phyloP scores from a whole-genome alignment of 2,113 vertebrate genomes.

The Cynocephalus volans region DNA sequence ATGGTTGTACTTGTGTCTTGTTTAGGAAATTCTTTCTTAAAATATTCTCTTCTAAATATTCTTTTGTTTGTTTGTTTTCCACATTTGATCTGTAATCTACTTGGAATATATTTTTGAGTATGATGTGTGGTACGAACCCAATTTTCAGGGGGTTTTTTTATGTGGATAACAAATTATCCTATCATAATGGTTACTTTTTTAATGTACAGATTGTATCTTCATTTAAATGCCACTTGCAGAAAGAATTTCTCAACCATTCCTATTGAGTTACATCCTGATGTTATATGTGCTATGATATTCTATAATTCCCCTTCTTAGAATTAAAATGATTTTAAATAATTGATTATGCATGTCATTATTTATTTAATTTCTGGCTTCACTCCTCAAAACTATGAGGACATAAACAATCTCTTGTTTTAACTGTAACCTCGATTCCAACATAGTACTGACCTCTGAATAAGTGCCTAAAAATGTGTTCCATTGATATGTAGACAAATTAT shows the following conservation, averaged over 20 bases:
- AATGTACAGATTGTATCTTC: neutral
- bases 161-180: neutral
- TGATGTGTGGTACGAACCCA: neutral
- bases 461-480: neutral
- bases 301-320: neutral
- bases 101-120: neutral
- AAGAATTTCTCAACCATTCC: constrained; percentile 7
- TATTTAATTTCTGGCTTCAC: neutral
- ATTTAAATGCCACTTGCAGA: neutral
- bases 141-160: neutral
- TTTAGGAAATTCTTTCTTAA: neutral
- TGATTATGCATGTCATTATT: neutral
- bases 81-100: constrained; percentile 10
- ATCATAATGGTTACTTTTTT: neutral
- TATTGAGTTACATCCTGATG: neutral
- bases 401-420: neutral
- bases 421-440: neutral
- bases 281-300: neutral
- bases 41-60: neutral
- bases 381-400: neutral
- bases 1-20: neutral
- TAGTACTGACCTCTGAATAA: neutral
- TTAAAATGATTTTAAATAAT: constrained; percentile 60
- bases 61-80: constrained; percentile 31
- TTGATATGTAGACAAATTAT: neutral